A percentile compares a stretch with the other conserved stretches of the same genome.
phyloP scores from a whole-genome alignment of 2,113 vertebrate species.

The Smithornis capensis region DNA sequence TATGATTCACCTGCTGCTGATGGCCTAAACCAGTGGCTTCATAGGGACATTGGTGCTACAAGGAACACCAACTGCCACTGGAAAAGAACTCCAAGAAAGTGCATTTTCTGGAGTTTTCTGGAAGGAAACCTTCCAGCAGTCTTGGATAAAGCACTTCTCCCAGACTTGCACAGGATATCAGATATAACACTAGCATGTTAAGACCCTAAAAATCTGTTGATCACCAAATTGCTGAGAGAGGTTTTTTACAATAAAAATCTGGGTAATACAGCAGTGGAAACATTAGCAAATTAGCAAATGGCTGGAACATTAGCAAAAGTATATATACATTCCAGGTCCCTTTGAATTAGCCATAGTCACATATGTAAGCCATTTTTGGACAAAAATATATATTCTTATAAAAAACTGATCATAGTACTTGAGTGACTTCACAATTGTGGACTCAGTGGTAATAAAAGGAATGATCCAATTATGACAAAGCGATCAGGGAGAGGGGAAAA shows the following conservation, averaged over 20 bases:
- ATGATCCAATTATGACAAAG: slow-evolving; percentile 76
- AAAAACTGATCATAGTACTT: slow-evolving; percentile 80
- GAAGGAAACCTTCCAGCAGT: slow-evolving; percentile 74
- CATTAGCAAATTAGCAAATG: slow-evolving; percentile 80
- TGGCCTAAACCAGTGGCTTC: slow-evolving; percentile 26
- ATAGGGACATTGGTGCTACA: not conserved
- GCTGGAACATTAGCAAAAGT: slow-evolving; percentile 81
- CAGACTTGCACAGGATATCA: slow-evolving; percentile 5
- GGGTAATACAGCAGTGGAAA: slow-evolving; percentile 72
- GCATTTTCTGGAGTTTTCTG: slow-evolving; percentile 52
- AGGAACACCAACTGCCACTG: slow-evolving; percentile 47
- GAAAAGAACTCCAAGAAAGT: slow-evolving; percentile 46
- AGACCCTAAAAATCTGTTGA: slow-evolving; percentile 28
- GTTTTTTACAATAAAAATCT: slow-evolving; percentile 73
- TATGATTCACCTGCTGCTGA: slow-evolving; percentile 34
- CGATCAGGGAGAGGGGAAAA: slow-evolving; percentile 59
- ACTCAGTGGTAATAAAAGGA: slow-evolving; percentile 78
- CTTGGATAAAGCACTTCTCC: slow-evolving; percentile 38
- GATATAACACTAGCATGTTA: slow-evolving; percentile 38
- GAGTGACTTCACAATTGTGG: slow-evolving; percentile 75
- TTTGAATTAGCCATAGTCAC: slow-evolving; percentile 82
- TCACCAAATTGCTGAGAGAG: slow-evolving; percentile 62
- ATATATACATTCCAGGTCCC: slow-evolving; percentile 81
- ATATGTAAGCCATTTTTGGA: slow-evolving; percentile 79
- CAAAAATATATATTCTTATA: slow-evolving; percentile 87